Base-by-base conservation (phyloP, 1,140 invertebrate species). In the Eupeodes corollae region DNA sequence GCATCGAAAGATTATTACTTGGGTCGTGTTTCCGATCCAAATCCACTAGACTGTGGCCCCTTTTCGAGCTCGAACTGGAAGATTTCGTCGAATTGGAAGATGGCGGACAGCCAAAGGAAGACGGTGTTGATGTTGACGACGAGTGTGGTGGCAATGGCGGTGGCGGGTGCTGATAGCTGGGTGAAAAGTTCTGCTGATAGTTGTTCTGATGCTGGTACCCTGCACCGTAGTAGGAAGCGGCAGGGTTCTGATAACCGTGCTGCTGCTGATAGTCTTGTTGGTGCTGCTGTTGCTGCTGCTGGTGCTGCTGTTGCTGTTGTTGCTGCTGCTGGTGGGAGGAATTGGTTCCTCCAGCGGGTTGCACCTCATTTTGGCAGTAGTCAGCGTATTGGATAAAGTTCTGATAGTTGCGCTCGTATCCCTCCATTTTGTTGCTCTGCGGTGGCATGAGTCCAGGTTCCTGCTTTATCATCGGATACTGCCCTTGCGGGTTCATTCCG, bases 371-470 rank as follows among this genome's bases (percentile, higher is more conserved):
- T 38, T 68, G 66, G 42, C 66, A 68, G 46, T 62, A 68, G 47
- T 68, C 66, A 0, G 65, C 65, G 30, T 68, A 68, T 19, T 68
- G 66, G 6, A 68, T 68, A n/a, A 68, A 68, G 45, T 68, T 68
- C 47, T 68, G 66, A 42, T 68, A 68, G 55, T 68, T 68, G 0
- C 66, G 56, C 44, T 68, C 65, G 40, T 68, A 68, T 9, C 66
- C 65, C 47, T 68, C 65, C 58, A 68, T 68, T 42, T 68, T 68
- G 37, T 59, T 68, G 31, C 56, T 59, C 31, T 63, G 63, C 1
- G 48, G 47, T 1, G 55, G 59, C 47, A 58, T 32, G 6, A 67
- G 53, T 1, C 63, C 63, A 2, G 63, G 63, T 33, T 67, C 63
- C 19, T 64, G 63, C 34, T 67, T 67, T 14, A 67, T 67, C 21